Conservation (phyloP, 2,797 vertebrate genomes). For the Perodicticus potto region DNA sequence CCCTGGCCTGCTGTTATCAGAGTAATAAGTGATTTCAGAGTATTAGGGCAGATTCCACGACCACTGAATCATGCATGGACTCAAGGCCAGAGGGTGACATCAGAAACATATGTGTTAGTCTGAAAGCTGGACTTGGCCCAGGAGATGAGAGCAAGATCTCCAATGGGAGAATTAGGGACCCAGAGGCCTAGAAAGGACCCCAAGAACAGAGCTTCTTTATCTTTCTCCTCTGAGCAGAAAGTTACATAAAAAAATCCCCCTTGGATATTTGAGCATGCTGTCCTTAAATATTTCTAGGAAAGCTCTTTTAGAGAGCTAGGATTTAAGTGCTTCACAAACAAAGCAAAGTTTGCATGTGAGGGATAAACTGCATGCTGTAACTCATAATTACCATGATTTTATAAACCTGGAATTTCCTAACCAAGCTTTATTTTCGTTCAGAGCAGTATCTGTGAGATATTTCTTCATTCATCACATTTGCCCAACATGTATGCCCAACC, state of each 20-base stretch:
- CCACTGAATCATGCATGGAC: conserved; percentile 67
- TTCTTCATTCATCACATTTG: conserved; percentile 56
- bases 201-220: neutral
- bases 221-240: conserved; percentile 24
- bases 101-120: conserved; percentile 77
- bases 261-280: neutral
- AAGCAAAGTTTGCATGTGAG: neutral
- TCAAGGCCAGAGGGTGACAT: conserved; percentile 74
- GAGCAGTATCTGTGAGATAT: conserved; percentile 32
- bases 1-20: conserved; percentile 33
- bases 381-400: conserved; percentile 67
- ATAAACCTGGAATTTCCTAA: conserved; percentile 71
- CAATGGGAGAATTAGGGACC: neutral
- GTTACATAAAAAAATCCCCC: neutral
- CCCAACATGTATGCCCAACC: neutral
- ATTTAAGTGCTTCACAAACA: conserved; percentile 6
- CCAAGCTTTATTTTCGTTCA: conserved; percentile 63
- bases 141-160: conserved; percentile 25
- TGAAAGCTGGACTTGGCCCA: conserved; percentile 64
- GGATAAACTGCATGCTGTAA: neutral
- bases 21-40: conserved; percentile 73
- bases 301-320: conserved; percentile 44
- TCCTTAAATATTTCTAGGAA: conserved; percentile 42
- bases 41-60: conserved; percentile 75
- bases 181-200: neutral